Evolutionary conservation across 2,888 invertebrate species (phyloP), one percentile per base, ranked within the genome.

Genomic region (Pseudococcus viburni): DNA sequence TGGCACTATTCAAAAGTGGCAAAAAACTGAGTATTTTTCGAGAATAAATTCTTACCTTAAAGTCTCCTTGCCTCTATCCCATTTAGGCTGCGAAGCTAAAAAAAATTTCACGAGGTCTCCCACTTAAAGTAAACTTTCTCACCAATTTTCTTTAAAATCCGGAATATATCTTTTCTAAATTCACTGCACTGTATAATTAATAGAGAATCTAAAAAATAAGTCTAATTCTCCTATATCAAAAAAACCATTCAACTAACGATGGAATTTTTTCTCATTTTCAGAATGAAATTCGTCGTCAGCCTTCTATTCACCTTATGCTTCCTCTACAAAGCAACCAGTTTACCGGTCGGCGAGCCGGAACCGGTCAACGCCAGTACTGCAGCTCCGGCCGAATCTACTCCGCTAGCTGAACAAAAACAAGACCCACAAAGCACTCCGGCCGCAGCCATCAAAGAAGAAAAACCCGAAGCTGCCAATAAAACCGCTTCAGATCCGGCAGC

Each of bases 241-340:
- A 46, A 11, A 46, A 5, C 8, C 46, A 46, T 46, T 12, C 2
- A 11, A 46, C 46, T 73, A 73, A 73, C 15, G 15, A 15, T 26
- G 26, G 2, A 68, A 26, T 73, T 73, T 73, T 12, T 26, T 12
- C 26, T 33, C n/a, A 8, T 42, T 87, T 87, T 6, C 87, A 87
- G 87, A 33, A 87, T 87, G 87, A 87, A 87, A 87, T 51, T 39
- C 51, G 42, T 55, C 87, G n/a, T 87, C 17, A 33, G 48, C 48
- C 22, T 80, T 51, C 51, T 87, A 42, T 46, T 80, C 51, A 39
- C 55, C 15, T 33, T 87, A 46, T 77, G 77, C 73, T 51, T 87
- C n/a, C 87, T 87, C 6, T 73, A 87, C 87, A 26, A 48, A 77
- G 87, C 80, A 22, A 33, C 26, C 80, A 39, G 87, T 73, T 83